Conservation (phyloP, 2,797 vertebrate species). For the Hirundo rustica region DNA sequence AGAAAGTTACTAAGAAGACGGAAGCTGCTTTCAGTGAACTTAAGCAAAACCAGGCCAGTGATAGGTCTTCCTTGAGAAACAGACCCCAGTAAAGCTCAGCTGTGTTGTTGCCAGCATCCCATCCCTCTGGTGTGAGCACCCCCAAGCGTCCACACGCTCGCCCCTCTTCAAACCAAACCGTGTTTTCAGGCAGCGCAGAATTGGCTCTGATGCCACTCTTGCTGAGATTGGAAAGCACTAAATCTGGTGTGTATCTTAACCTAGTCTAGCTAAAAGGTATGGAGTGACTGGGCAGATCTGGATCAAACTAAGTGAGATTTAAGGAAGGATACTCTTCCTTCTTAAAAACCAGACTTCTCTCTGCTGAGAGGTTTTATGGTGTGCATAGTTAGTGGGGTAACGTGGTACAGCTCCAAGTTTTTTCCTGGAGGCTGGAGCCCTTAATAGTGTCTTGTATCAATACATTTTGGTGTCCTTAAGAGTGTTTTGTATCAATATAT, state of each 20-base stretch:
- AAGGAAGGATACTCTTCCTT: not conserved
- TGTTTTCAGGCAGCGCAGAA: not conserved
- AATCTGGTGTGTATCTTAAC: not conserved
- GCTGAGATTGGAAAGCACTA: not conserved
- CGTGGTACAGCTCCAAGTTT: not conserved
- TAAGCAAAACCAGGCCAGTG: not conserved
- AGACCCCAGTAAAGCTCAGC: not conserved
- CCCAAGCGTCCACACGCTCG: rapidly evolving
- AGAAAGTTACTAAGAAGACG: not conserved
- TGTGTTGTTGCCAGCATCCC: not conserved
- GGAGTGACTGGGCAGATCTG: not conserved
- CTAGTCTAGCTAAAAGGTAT: not conserved
- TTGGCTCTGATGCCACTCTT: not conserved
- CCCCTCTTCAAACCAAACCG: rapidly evolving
- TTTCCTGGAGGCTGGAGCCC: not conserved
- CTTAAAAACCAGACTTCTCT: not conserved
- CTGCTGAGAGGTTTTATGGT: not conserved
- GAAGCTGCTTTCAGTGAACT: not conserved
- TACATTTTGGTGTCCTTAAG: not conserved
- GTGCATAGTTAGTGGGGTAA: not conserved
- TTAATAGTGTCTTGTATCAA: not conserved
- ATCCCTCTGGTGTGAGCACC: not conserved
- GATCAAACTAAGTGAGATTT: not conserved
- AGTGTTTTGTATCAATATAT: not conserved
- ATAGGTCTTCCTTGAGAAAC: not conserved